phyloP scores from a whole-genome alignment of 2,113 vertebrate species.

The Calidris pygmaea region DNA sequence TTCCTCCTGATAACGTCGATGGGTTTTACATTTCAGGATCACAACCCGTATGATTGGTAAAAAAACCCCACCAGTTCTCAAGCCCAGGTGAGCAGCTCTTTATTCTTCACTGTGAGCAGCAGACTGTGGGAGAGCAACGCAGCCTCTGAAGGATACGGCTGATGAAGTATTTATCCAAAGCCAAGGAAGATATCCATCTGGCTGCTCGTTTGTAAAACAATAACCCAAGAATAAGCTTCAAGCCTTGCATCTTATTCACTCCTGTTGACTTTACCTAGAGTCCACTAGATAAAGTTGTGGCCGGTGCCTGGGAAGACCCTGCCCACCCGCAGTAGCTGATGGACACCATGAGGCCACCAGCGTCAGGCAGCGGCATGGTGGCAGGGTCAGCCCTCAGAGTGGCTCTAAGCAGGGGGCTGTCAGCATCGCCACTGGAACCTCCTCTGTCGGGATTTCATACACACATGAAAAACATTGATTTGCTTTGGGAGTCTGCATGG shows the following conservation, averaged over 20 bases:
- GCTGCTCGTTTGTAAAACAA: slow-evolving; percentile 57
- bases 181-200: slow-evolving; percentile 32
- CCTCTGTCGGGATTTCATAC: background rate
- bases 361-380: slow-evolving; percentile 38
- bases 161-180: slow-evolving; percentile 52
- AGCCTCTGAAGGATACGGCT: background rate
- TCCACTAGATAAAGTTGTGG: slow-evolving; percentile 45
- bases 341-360: slow-evolving; percentile 56
- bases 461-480: background rate
- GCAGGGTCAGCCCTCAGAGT: background rate
- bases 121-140: background rate
- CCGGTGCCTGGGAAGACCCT: background rate
- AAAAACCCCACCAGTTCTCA: background rate
- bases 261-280: slow-evolving; percentile 24
- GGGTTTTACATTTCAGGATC: slow-evolving; percentile 38
- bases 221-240: slow-evolving; percentile 26
- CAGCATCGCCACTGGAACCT: slow-evolving; percentile 55
- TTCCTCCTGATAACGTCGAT: background rate
- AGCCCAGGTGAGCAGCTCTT: background rate
- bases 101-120: background rate
- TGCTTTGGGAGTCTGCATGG: background rate
- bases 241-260: background rate
- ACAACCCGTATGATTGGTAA: background rate
- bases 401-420: slow-evolving; percentile 27
- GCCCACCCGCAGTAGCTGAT: background rate